phyloP scores from a whole-genome alignment of 2,113 vertebrate genomes.

The Anarrhichthys ocellatus region DNA sequence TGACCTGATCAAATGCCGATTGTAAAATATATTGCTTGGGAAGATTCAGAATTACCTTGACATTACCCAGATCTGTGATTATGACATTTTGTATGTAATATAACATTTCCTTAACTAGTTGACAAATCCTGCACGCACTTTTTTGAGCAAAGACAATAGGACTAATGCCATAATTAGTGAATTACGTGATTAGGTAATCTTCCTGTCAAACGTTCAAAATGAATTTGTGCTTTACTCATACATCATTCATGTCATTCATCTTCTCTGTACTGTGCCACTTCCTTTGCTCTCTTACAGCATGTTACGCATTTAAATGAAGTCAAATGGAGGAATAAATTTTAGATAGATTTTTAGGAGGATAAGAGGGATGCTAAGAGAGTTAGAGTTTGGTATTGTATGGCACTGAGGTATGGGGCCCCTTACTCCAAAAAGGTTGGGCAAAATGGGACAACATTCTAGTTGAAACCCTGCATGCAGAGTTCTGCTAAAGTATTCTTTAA shows the following conservation, averaged over 20 bases:
- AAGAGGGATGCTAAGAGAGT: background rate
- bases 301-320: background rate
- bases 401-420: background rate
- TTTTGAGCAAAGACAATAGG: background rate
- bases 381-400: background rate
- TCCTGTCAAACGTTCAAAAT: slow-evolving; percentile 6
- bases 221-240: background rate
- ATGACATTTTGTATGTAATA: background rate
- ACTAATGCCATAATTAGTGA: slow-evolving; percentile 7
- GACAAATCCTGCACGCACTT: background rate
- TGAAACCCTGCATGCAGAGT: background rate
- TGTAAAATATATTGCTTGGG: no score
- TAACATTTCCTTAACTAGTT: background rate
- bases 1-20: background rate
- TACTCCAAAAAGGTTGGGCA: background rate
- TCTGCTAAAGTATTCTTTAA: background rate
- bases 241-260: background rate
- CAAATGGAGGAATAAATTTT: background rate
- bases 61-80: background rate
- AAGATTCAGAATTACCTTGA: background rate
- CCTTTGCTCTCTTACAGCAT: background rate
- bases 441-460: background rate
- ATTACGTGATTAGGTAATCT: background rate
- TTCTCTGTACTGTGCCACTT: background rate
- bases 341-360: background rate